These are phyloP conservation scores for Ophraella communa DNA, from an alignment of 2,888 invertebrate genomes.

Conservation along the genomic window DNA sequence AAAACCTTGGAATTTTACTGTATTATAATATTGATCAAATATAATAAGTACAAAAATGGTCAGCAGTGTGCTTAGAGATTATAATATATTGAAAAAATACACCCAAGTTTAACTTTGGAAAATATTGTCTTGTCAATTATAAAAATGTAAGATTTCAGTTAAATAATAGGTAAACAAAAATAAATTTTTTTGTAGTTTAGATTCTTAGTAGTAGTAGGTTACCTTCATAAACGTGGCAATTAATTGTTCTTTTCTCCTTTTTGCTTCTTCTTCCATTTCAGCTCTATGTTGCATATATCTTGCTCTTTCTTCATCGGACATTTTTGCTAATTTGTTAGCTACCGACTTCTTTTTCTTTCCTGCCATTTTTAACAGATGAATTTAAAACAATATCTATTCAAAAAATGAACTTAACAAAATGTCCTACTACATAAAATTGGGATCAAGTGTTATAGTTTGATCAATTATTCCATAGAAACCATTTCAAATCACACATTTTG, in stretches of 20 bases:
- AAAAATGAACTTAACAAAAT: neutral
- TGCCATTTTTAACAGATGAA: conserved; percentile 51
- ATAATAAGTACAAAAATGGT: too few relatives aligned
- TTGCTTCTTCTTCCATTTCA: conserved; percentile 82
- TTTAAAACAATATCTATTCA: neutral
- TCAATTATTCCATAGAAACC: neutral
- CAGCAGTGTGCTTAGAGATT: neutral
- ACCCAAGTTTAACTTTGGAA: too few relatives aligned
- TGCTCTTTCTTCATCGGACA: conserved; percentile 84
- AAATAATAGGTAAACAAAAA: too few relatives aligned
- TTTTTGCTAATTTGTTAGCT: conserved; percentile 77
- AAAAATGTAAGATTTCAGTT: too few relatives aligned
- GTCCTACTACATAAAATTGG: neutral
- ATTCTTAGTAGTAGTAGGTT: conserved; percentile 36
- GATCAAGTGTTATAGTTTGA: neutral
- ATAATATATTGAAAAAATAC: too few relatives aligned
- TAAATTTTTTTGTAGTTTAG: neutral
- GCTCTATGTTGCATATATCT: conserved; percentile 82
- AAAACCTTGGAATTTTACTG: too few relatives aligned
- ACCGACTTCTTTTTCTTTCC: conserved; percentile 72
- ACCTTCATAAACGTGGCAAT: conserved; percentile 84
- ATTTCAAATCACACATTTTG: too few relatives aligned
- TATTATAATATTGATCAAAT: too few relatives aligned
- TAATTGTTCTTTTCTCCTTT: conserved; percentile 79
- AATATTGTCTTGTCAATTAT: too few relatives aligned